phyloP scores from a whole-genome alignment of 1,140 invertebrate genomes.

The Hylyphantes graminicola region DNA sequence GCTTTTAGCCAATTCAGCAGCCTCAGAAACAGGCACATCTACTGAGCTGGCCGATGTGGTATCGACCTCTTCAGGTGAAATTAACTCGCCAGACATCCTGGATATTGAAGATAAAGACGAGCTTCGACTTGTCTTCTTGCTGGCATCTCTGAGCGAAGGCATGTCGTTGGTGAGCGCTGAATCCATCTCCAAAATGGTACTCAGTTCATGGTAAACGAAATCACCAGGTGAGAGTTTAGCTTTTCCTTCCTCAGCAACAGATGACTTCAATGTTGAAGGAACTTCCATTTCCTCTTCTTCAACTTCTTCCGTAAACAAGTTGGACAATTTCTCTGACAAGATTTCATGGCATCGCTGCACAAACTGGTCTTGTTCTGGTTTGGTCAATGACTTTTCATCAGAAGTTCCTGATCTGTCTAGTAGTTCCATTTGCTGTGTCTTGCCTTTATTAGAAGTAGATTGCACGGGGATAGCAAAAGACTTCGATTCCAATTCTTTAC shows the following conservation, averaged over 20 bases:
- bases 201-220: slow-evolving; percentile 48
- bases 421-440: no score
- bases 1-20: slow-evolving; percentile 24
- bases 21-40: slow-evolving; percentile 9
- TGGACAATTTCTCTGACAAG: not conserved
- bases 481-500: no score
- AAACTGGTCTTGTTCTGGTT: not conserved
- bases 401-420: no score
- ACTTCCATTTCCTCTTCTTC: not conserved
- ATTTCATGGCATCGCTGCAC: not conserved
- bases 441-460: no score
- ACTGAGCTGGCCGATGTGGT: slow-evolving; percentile 12
- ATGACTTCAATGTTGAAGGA: not conserved
- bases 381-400: no score
- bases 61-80: not conserved
- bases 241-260: not conserved
- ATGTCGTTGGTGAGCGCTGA: slow-evolving; percentile 28
- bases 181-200: slow-evolving; percentile 51
- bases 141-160: no score
- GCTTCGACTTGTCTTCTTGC: no score
- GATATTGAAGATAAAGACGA: not conserved
- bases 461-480: no score
- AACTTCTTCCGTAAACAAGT: not conserved
- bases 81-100: not conserved
- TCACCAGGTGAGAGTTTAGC: not conserved